Conservation (phyloP, 2,888 invertebrate genomes). For the Drosophila greeni region DNA sequence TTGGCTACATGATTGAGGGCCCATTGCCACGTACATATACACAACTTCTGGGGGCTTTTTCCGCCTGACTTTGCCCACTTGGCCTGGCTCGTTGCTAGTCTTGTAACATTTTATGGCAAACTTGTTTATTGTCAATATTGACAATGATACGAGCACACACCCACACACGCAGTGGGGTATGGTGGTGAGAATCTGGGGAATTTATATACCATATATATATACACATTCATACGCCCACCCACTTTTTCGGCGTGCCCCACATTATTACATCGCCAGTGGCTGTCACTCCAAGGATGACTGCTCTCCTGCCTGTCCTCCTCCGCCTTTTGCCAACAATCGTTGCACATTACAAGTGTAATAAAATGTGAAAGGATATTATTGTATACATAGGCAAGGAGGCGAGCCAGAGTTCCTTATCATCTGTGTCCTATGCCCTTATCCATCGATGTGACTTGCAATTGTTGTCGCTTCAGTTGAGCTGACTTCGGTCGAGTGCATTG, state of each 20-base stretch:
- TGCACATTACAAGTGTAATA: constrained; percentile 72
- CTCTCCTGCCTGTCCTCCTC: constrained; percentile 37
- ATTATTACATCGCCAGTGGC: constrained; percentile 62
- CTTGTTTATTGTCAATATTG: constrained; percentile 74
- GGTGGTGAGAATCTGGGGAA: not conserved
- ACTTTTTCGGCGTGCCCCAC: constrained; percentile 52
- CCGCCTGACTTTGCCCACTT: constrained; percentile 28
- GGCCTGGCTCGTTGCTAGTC: constrained; percentile 35
- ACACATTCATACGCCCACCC: constrained; percentile 8
- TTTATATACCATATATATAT: constrained; percentile 7
- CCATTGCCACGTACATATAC: constrained; percentile 32
- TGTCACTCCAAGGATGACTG: constrained; percentile 39
- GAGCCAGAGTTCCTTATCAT: constrained; percentile 10
- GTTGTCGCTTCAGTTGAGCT: constrained; percentile 21
- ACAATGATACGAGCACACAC: constrained; percentile 55
- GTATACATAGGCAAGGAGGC: constrained; percentile 39
- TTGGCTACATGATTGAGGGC: constrained; percentile 61
- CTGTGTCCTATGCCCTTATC: constrained; percentile 11
- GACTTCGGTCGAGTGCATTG: constrained; percentile 33
- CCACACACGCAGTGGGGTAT: constrained; percentile 21
- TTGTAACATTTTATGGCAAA: constrained; percentile 68
- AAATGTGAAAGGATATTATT: constrained; percentile 71
- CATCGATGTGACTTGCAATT: constrained; percentile 31
- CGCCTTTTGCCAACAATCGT: constrained; percentile 50
- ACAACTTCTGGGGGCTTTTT: constrained; percentile 9